Base-by-base conservation (phyloP, 2,888 invertebrate species). In the Choristoneura rosaceana region DNA sequence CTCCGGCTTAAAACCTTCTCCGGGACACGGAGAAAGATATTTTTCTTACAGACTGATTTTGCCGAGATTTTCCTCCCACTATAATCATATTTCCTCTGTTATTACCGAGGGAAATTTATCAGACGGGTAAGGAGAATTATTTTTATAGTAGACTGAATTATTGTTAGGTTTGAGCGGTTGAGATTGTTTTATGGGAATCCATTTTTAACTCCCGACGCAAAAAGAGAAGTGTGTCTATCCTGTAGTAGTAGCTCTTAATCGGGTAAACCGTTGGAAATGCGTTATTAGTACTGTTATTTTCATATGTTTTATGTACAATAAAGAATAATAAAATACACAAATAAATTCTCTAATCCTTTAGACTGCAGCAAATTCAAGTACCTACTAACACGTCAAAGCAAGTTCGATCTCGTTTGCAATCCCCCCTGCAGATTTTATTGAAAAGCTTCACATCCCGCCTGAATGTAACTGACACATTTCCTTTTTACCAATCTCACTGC, bases 41-140 rank as follows among this genome's bases (percentile, higher is more conserved):
- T 73, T 75, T 62, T 61, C 58, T 58, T 63, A 38, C 38, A 58
- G 69, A 71, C 64, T 74, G 73, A 73, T 63, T 69, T 69, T 52
- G 55, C 67, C 58, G 5, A 68, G 59, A 68, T 50, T 64, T 73
- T 33, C 50, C 50, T 64, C 47, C 64, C 59, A 69, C 64, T 73
- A 64, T 64, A 64, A 73, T 69, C 47, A 69, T 69, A 73, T 73
- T 73, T 73, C 60, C 66, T 52, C 38, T 58, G 15, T 45, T 71
- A 63, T 71, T 59, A 50, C 67, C n/a, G n/a, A 43, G 50, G 64
- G 10, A 59, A 63, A 59, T 63, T 63, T 68, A 69, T 69, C 58
- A 41, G 64, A 45, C 59, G 70, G 59, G 50, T 25, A 60, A 25
- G 38, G 38, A 43, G 67, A 58, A 58, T 45, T 38, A 33, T 67